Base-by-base conservation (phyloP, 2,888 invertebrate genomes). In the Bruchidius siliquastri region DNA sequence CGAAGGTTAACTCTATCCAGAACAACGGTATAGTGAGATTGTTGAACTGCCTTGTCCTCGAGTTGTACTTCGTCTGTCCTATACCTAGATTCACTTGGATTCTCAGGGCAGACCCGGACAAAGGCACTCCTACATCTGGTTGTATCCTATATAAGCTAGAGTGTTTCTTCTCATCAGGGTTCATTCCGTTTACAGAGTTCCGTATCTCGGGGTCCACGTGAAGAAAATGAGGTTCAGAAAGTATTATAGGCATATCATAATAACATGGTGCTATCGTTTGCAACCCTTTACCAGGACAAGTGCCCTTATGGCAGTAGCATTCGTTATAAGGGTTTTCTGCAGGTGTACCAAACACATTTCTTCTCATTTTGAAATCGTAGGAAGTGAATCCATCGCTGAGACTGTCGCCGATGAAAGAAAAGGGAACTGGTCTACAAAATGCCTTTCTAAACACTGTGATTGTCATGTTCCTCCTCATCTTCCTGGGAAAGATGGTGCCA, bases 21-120 rank as follows among this genome's bases (percentile, higher is more conserved):
- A 93, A 87, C 20, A 95, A 83, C 0, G 95, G 95, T 70, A 95
- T 71, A 0, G 90, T 89, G 74, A 91, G 87, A 74, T 91, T 88
- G 77, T 92, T 91, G 78, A 94, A 90, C 0, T 89, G 89, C 21
- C 83, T 85, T 32, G 92, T 90, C 79, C 90, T 88, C 0, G 88
- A 85, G 81, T 92, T 93, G 68, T 90, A 92, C 21, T 85, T 83
- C 0, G 91, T 90, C 68, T 88, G 87, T 21, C 91, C 87, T 79
- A 94, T 90, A 0, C 92, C 89, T 4, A 94, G 85, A 84, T 95
- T 95, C 22, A 93, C 90, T 85, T 95, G 95, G 67, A 94, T 87
- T 74, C 91, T 90, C 20, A 92, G 89, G 20, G 89, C 87, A 0
- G 92, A 88, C 22, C 88, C 84, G 10, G 79, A 77, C 74, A 94